Conservation (phyloP, 2,113 vertebrate genomes). For the Sorex araneus region DNA sequence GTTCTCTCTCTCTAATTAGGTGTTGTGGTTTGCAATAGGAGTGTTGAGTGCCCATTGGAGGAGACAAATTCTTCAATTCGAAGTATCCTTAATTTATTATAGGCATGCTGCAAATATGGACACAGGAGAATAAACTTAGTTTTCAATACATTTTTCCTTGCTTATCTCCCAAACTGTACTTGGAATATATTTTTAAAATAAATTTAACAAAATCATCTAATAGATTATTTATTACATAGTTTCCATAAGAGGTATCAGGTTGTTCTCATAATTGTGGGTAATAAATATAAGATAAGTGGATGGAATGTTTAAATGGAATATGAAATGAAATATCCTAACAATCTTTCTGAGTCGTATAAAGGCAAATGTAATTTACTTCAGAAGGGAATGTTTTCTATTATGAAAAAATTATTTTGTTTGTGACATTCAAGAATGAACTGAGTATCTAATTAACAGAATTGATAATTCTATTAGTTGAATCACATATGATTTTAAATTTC, state of each 20-base stretch:
- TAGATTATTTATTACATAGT: neutral
- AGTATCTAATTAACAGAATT: neutral
- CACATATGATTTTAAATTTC: too few relatives aligned
- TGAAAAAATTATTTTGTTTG: neutral
- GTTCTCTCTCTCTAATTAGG: too few relatives aligned
- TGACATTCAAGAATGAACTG: neutral
- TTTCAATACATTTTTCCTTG: neutral
- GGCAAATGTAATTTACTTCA: conserved; percentile 15
- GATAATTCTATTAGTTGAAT: conserved; percentile 35
- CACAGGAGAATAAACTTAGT: neutral
- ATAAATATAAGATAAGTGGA: neutral
- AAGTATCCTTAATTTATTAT: neutral
- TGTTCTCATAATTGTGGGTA: neutral
- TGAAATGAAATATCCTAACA: neutral
- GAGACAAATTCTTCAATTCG: conserved; percentile 1
- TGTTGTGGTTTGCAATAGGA: too few relatives aligned
- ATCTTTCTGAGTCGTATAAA: neutral
- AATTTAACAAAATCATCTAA: neutral
- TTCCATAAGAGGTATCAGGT: neutral
- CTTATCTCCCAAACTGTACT: neutral
- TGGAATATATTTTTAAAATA: conserved; percentile 5
- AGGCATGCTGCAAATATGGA: neutral
- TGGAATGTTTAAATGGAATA: neutral
- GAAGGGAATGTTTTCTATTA: neutral
- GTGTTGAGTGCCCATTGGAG: too few relatives aligned